phyloP scores from a whole-genome alignment of 1,140 invertebrate genomes.

The Neodiprion fabricii region DNA sequence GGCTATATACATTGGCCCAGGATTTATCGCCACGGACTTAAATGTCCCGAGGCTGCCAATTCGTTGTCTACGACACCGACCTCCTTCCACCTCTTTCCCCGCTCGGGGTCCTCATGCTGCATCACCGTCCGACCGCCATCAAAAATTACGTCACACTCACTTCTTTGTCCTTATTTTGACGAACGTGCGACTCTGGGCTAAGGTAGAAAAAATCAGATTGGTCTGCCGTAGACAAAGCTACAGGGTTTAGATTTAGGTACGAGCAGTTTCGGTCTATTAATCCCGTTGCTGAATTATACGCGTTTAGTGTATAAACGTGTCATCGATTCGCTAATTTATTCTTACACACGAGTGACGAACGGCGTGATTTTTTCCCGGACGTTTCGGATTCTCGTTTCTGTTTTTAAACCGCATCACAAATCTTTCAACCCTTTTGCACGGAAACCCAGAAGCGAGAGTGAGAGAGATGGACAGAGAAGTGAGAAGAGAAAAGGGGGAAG shows the following conservation, averaged over 20 bases:
- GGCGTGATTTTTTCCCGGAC: background rate
- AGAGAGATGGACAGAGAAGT: slow-evolving; percentile 13
- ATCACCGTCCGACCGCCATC: background rate
- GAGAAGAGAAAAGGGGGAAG: slow-evolving; percentile 16
- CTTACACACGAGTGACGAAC: no score
- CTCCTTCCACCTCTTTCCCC: background rate
- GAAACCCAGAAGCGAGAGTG: background rate
- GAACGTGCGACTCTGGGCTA: background rate
- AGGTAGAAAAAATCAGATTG: no score
- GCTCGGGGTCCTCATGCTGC: background rate
- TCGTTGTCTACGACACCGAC: slow-evolving; percentile 5
- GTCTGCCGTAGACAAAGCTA: no score
- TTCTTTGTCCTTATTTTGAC: background rate
- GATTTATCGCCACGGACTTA: background rate
- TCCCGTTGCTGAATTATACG: no score
- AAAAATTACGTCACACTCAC: slow-evolving; percentile 1
- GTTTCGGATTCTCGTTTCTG: background rate
- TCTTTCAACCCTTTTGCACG: slow-evolving; percentile 7
- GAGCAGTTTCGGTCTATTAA: no score
- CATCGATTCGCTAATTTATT: no score
- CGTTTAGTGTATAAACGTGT: no score
- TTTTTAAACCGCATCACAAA: background rate
- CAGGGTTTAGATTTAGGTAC: no score
- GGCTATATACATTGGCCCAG: background rate
- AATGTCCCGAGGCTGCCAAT: slow-evolving; percentile 6